Evolutionary conservation across 1,140 invertebrate species (phyloP), one percentile per base, ranked within the genome.

Genomic region (Heterodera carotae): DNA sequence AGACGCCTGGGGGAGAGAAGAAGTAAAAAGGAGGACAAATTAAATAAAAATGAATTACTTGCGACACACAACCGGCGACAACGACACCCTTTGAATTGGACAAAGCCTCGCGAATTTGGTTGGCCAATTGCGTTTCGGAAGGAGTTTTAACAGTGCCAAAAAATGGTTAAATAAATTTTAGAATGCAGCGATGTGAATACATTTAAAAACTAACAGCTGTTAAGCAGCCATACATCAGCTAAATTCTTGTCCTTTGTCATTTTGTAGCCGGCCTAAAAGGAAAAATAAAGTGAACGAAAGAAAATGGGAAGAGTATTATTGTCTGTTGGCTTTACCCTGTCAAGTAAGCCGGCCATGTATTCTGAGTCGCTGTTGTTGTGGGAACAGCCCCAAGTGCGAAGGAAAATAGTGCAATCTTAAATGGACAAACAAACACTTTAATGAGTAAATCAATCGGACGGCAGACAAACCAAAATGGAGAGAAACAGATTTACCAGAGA

Each of bases 61-160:
- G 96, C 0, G 96, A 93, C 7, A 99, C 96, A 90, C 97, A 99
- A 43, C 97, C 97, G 31, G 96, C 94, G 8, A 98, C 91, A 7
- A 98, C 94, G 29, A 98, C 90, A 84, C 93, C 91, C 85, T 97
- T 96, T 1, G 92, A 92, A 4, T 90, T 88, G 53, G 91, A 91
- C 84, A 91, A 91, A 0, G 92, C 96, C 39, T 91, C 89, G 70
- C 93, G 91, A 53, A 98, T 94, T 87, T 95, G 93, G 91, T 98
- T 98, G 82, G 92, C 91, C 86, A 98, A 96, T 88, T 97, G 96
- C 89, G 96, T 94, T 88, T 98, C 96, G 0, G 95, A 92, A 39
- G 97, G 97, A 89, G 91, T 97, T 88, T 98, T 99, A 0, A 81
- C 80, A 89, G 89, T 48, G 91, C 88, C 89, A 94, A 92, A 33